These are phyloP conservation scores for Phengaris alcon DNA, from an alignment of 2,888 invertebrate species.

Conservation along the genomic window DNA sequence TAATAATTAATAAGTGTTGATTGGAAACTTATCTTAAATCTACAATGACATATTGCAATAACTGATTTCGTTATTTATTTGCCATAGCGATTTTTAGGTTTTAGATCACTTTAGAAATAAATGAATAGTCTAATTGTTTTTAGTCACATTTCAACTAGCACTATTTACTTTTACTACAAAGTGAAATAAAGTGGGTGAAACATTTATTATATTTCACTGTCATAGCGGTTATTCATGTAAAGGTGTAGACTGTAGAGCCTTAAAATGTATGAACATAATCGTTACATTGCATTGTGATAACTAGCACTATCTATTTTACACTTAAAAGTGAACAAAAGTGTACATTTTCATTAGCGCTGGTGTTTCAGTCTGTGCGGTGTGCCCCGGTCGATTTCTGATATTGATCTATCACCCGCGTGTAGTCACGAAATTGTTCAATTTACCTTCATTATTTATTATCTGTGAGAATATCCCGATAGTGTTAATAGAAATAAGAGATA, in stretches of 20 bases:
- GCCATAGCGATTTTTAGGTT: not conserved
- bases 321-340: not conserved
- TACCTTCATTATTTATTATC: conserved; percentile 35
- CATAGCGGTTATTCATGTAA: no score
- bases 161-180: no score
- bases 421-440: conserved; percentile 37
- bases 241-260: no score
- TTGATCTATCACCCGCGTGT: conserved; percentile 35
- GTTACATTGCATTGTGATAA: no score
- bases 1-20: not conserved
- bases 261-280: no score
- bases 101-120: no score
- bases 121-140: no score
- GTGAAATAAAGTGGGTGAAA: no score
- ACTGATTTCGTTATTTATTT: not conserved
- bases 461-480: conserved; percentile 32
- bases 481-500: conserved; percentile 31
- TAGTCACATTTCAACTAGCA: no score
- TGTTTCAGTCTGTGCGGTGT: not conserved
- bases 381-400: conserved; percentile 31
- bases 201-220: no score
- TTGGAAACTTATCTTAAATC: not conserved
- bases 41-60: not conserved
- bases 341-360: conserved; percentile 9
- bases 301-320: no score